phyloP scores from a whole-genome alignment of 1,140 invertebrate genomes.

The Conopomorpha cramerella region DNA sequence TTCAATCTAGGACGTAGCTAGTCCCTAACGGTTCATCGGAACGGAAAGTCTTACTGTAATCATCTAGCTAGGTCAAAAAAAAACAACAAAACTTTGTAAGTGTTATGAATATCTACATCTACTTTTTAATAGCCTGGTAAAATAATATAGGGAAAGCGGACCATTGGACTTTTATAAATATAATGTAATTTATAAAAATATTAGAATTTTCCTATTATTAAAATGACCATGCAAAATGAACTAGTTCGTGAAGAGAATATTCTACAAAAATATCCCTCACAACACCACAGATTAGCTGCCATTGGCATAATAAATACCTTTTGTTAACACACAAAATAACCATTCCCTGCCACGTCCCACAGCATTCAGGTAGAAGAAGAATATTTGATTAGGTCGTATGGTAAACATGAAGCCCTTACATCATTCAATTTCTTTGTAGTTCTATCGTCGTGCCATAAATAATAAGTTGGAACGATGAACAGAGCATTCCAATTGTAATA shows the following conservation, averaged over 20 bases:
- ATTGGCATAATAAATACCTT: neutral
- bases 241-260: neutral
- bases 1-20: neutral
- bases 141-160: neutral
- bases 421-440: no score
- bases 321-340: no score
- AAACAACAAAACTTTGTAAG: neutral
- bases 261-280: neutral
- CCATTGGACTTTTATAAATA: neutral
- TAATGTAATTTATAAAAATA: neutral
- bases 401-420: no score
- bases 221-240: neutral
- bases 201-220: neutral
- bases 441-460: no score
- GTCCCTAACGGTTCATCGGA: neutral
- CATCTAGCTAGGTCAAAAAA: neutral
- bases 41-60: neutral
- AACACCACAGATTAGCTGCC: no score
- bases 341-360: no score
- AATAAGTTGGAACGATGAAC: no score
- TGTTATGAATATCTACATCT: neutral
- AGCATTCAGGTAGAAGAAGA: no score
- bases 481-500: constrained; percentile 52
- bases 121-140: neutral
- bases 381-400: no score